Conservation (phyloP, 2,888 invertebrate species). For the Drosophila koepferae region DNA sequence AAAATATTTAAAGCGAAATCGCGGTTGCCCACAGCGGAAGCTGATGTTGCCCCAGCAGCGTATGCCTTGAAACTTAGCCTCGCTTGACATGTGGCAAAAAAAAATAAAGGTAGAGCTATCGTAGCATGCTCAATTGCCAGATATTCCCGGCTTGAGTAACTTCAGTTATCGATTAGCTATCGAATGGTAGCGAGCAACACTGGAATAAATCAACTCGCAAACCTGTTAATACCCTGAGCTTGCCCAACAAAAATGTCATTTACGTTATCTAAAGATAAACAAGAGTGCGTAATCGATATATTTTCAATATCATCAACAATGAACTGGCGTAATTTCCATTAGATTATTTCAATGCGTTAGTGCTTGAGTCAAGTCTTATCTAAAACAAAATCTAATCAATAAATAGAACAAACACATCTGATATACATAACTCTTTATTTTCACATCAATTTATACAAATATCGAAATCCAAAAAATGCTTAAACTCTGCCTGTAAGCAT, state of each 20-base stretch:
- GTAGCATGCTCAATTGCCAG: background rate
- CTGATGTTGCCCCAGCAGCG: constrained; percentile 46
- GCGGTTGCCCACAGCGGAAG: constrained; percentile 47
- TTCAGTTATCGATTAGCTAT: background rate
- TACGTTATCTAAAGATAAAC: no score
- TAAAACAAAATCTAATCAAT: background rate
- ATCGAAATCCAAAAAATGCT: background rate
- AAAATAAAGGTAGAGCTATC: no score
- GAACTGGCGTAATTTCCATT: no score
- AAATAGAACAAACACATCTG: background rate
- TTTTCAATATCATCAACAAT: no score
- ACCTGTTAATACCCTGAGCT: no score
- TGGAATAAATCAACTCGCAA: no score
- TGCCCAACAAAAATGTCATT: no score
- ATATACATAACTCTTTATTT: background rate
- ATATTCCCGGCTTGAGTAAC: background rate
- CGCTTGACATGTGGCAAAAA: background rate
- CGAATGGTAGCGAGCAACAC: no score
- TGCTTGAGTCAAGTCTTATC: no score
- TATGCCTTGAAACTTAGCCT: constrained; percentile 14
- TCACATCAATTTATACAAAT: background rate
- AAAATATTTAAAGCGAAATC: constrained; percentile 69
- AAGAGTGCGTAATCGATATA: no score
- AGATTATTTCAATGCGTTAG: no score
- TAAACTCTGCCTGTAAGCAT: background rate